Evolutionary conservation across 53 echinoderm and acorn worm genomes (phyloP).

Genomic region (Arbacia lixula): DNA sequence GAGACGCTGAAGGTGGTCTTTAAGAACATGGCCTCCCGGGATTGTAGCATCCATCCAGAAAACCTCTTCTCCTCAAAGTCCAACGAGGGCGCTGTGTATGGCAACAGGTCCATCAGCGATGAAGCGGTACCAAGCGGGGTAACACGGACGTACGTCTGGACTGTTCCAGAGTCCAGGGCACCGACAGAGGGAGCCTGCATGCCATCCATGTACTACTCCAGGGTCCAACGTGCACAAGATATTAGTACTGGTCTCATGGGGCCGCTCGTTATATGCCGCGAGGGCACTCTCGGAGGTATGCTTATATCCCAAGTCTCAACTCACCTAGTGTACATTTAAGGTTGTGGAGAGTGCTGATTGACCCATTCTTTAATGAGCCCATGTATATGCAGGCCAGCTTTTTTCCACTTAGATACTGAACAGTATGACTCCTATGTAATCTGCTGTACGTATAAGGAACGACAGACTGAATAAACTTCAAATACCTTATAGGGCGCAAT

Average conservation of each 20-base stretch:
- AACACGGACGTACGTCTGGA: constrained; percentile 73
- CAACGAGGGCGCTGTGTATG: constrained; percentile 19
- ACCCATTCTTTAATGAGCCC: too few species aligned
- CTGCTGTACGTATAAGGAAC: too few species aligned
- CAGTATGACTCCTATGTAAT: too few species aligned
- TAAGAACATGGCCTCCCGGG: constrained; percentile 73
- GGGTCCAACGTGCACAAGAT: constrained; percentile 53
- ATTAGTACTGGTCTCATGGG: constrained; percentile 84
- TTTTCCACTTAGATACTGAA: too few species aligned
- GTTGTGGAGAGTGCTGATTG: too few species aligned
- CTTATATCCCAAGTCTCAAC: too few species aligned
- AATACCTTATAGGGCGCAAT: too few species aligned
- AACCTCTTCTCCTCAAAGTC: constrained; percentile 66
- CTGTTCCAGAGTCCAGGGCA: constrained; percentile 60
- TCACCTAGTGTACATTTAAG: too few species aligned
- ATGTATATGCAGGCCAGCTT: too few species aligned
- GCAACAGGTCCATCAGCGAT: constrained; percentile 5
- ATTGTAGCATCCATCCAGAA: constrained; percentile 65
- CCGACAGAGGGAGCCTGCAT: constrained; percentile 75
- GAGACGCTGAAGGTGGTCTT: constrained; percentile 74
- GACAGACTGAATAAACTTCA: too few species aligned
- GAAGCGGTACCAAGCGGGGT: constrained; percentile 56
- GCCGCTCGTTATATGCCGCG: constrained; percentile 75
- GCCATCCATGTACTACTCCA: constrained; percentile 78
- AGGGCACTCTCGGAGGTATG: constrained; percentile 55